Percentiles rank a stretch among this genome's conserved stretches.
phyloP scores from a whole-genome alignment of 2,113 vertebrate species.

The Gnathonemus longibarbis region DNA sequence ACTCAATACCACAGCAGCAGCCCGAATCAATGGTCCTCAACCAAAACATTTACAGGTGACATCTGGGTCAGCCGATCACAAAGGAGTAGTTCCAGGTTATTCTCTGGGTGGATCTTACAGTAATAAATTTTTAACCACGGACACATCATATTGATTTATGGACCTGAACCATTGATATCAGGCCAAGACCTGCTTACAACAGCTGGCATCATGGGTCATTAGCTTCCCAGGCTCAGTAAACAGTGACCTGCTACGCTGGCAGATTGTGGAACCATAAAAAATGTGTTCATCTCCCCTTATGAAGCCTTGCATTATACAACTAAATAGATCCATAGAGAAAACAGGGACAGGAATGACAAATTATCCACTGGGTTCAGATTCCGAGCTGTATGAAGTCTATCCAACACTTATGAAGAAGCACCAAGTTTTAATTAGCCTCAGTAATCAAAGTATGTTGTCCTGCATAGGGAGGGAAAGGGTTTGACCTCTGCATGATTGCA shows the following conservation, averaged over 20 bases:
- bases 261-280: background rate
- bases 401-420: background rate
- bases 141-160: background rate
- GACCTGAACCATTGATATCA: conserved; percentile 2
- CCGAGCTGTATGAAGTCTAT: background rate
- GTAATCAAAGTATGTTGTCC: background rate
- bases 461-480: background rate
- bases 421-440: background rate
- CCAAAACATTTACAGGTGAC: background rate
- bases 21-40: background rate
- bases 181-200: background rate
- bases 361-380: background rate
- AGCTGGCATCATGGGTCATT: conserved; percentile 2
- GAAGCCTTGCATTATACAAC: background rate
- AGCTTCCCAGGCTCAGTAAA: background rate
- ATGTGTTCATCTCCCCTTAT: background rate
- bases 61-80: background rate
- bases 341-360: background rate
- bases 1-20: background rate
- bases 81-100: background rate
- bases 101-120: background rate
- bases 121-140: background rate
- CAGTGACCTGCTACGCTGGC: background rate
- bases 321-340: background rate
- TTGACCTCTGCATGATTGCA: background rate